phyloP scores from a whole-genome alignment of 2,888 invertebrate species.

The Chrysomela aeneicollis region DNA sequence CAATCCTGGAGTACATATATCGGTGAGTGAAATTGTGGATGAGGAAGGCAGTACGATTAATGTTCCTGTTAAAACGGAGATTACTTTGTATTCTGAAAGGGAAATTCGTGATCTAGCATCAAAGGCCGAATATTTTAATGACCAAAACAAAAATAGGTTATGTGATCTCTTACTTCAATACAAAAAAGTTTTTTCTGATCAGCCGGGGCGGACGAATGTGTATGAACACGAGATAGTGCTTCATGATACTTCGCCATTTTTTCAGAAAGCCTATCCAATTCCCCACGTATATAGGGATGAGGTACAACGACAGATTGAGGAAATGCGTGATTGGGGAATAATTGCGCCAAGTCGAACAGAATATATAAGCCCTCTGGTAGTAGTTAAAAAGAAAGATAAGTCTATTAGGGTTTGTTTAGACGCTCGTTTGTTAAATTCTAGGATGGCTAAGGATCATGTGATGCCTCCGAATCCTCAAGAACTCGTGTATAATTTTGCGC shows the following conservation, averaged over 20 bases:
- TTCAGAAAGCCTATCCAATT: neutral
- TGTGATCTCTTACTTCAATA: too few relatives aligned
- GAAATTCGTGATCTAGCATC: too few relatives aligned
- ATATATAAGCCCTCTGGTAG: neutral
- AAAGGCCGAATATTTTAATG: too few relatives aligned
- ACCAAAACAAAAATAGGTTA: too few relatives aligned
- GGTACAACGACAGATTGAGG: neutral
- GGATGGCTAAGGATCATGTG: neutral
- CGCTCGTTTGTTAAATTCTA: neutral
- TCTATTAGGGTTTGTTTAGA: neutral
- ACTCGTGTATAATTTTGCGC: constrained; percentile 8
- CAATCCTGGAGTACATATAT: too few relatives aligned
- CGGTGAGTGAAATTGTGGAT: too few relatives aligned
- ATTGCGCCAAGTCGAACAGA: neutral
- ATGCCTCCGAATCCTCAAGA: constrained; percentile 4
- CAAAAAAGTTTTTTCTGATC: neutral
- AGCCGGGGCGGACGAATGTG: neutral
- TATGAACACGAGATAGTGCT: neutral
- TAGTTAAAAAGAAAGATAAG: neutral
- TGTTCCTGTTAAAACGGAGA: too few relatives aligned
- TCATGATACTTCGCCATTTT: neutral
- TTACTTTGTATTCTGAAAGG: too few relatives aligned
- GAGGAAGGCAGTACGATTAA: too few relatives aligned
- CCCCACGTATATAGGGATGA: neutral
- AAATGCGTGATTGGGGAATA: neutral